Percentiles rank a stretch among this genome's conserved stretches.
These are phyloP conservation scores for Seladonia tumulorum DNA, from an alignment of 2,888 invertebrate species.

Conservation along the genomic window DNA sequence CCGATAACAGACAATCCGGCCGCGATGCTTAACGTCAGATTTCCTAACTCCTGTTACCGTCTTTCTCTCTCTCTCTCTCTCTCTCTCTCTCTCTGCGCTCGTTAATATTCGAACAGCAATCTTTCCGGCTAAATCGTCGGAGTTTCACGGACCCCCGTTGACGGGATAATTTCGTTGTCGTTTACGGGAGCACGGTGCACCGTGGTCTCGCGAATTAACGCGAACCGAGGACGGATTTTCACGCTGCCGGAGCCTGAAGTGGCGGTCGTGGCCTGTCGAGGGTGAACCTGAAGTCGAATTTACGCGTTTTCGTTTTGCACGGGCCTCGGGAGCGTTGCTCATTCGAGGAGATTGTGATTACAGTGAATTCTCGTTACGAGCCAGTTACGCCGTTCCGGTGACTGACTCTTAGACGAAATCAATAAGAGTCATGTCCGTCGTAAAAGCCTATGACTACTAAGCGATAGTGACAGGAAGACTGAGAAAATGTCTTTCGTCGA, in stretches of 20 bases:
- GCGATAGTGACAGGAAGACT: no score
- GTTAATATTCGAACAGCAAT: conserved; percentile 72
- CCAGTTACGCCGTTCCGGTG: no score
- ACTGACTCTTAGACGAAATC: no score
- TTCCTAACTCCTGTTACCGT: conserved; percentile 59
- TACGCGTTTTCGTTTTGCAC: not conserved
- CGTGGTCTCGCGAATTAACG: conserved; percentile 12
- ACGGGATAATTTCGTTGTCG: conserved; percentile 26
- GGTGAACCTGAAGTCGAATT: not conserved
- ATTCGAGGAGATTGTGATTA: not conserved
- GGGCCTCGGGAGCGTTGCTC: not conserved
- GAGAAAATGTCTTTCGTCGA: no score
- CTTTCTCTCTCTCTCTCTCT: not conserved
- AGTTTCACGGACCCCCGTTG: conserved; percentile 18
- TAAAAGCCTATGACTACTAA: no score
- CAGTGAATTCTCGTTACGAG: no score
- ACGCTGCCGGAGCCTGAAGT: not conserved
- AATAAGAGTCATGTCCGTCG: no score
- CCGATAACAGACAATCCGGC: conserved; percentile 8
- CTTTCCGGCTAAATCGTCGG: conserved; percentile 42
- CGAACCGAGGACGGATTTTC: not conserved
- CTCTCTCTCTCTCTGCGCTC: conserved; percentile 30
- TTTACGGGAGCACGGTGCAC: not conserved
- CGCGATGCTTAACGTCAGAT: conserved; percentile 69
- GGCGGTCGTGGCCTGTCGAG: not conserved